Base-by-base conservation (phyloP, 1,140 invertebrate species). In the Hylyphantes graminicola region DNA sequence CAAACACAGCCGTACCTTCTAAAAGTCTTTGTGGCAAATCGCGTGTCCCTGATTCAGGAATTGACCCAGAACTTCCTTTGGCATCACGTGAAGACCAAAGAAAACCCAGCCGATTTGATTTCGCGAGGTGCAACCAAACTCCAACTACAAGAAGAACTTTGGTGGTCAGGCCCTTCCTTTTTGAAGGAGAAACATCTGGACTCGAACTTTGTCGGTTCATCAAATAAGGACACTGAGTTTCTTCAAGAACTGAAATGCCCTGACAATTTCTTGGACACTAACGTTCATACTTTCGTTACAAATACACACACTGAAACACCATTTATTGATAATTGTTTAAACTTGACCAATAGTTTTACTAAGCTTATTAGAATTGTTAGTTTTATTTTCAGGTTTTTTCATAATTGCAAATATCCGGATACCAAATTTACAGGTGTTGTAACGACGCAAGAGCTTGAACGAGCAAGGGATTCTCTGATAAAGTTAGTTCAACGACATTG, bases 41-140 rank as follows among this genome's bases (percentile, higher is more conserved):
- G 83, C 11, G 74, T 85, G 3, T 7, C 67, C 7, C 21, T 8
- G 48, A 77, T 85, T 35, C 83, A 85, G 50, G 35, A 67, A 6
- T 5, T n/a, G 10, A 61, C 57, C 10, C 19, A 65, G 63, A 35
- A 65, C 17, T 65, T 65, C 57, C 11, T 15, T 35, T 35, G 91
- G 91, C 8, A 17, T 35, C 7, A 70, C 35, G 11, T 70, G 7
- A 51, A 50, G 11, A 70, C 67, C 35, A 21, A n/a, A 7, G 11
- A 48, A 55, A 35, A 61, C 75, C 81, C 81, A 5, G 81, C 70
- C 21, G 70, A 84, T 48, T 59, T 4, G 13, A 53, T 73, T n/a
- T 74, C 81, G 51, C 50, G 70, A 63, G 81, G 68, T 15, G n/a
- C 65, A 19, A 50, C 9, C 48, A 11, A 48, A 13, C 7, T 54